Evolutionary conservation across 1,140 invertebrate species (phyloP), one percentile per base, ranked within the genome.

Genomic region (Rhyacophila brunnea): DNA sequence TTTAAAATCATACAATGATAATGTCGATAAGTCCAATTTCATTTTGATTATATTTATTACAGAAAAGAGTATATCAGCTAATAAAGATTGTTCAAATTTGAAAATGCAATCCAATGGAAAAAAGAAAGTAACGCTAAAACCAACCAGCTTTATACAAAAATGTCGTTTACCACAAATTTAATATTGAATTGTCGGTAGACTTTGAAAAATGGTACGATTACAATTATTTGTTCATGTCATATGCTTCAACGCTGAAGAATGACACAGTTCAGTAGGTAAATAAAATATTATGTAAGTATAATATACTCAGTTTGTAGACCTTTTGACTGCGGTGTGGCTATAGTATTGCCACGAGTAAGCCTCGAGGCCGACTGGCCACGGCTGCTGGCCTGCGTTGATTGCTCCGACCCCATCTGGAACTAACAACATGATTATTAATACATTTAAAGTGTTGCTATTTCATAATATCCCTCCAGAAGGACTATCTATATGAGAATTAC

Each of bases 331-430:
- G 62, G 52, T 11, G 58, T 82, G 1, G 83, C 80, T 18, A 84
- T 81, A 18, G 81, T 85, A 68, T 84, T 81, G 20, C 83, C 82
- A 28, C 81, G 63, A 47, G 77, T 70, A 9, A 83, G 62, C 42
- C 77, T 75, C 3, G 60, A 65, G 10, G 50, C 46, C 70, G 67
- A 47, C 60, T 66, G 63, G 10, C 42, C 45, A 42, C 54, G 51
- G 13, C 52, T 34, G 13, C 64, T 59, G 9, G 68, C 68, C 53
- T 77, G 75, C 11, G 80, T 74, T 55, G 82, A 84, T 66, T 84
- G 82, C 63, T 85, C 82, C 1, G 82, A 84, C 15, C 82, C 82
- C 83, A 85, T 85, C 19, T 19, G 9, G 9, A 28, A n/a, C n/a
- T n/a, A n/a, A n/a, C n/a, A n/a, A n/a, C n/a, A n/a, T n/a, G n/a